Conservation (phyloP, 2,113 vertebrate species). For the Otis tarda region DNA sequence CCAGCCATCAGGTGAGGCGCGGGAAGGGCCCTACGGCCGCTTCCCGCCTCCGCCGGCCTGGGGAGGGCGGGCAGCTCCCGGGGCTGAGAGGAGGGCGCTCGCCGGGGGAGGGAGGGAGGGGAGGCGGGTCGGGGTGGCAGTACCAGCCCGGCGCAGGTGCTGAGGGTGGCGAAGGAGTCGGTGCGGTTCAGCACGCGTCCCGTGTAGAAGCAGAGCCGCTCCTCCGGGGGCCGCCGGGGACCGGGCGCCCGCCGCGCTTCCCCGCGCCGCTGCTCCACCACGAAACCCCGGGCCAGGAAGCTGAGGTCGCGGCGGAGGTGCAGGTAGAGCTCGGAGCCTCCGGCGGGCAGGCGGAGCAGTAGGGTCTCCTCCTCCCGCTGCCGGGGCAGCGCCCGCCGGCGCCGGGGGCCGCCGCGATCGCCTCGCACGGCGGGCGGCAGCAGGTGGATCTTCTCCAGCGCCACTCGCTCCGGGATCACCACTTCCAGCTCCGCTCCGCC, state of each 20-base stretch:
- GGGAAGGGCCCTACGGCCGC: neutral
- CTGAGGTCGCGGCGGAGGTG: slow-evolving; percentile 80
- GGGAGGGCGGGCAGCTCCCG: neutral
- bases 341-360: slow-evolving; percentile 84
- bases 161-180: slow-evolving; percentile 84
- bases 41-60: neutral
- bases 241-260: neutral
- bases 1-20: no score
- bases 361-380: slow-evolving; percentile 55
- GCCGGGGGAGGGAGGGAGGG: neutral
- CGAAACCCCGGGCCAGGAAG: slow-evolving; percentile 84
- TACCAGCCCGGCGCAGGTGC: slow-evolving; percentile 92
- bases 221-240: slow-evolving; percentile 16
- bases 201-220: slow-evolving; percentile 87
- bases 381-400: neutral
- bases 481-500: slow-evolving; percentile 76
- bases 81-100: neutral
- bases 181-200: slow-evolving; percentile 85
- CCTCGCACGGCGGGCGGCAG: slow-evolving; percentile 48
- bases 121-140: slow-evolving; percentile 21
- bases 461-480: slow-evolving; percentile 84
- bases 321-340: slow-evolving; percentile 82
- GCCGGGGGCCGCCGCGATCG: slow-evolving; percentile 28
- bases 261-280: slow-evolving; percentile 78
- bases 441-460: slow-evolving; percentile 79